A percentile compares a stretch with the other conserved stretches of the same genome.
Evolutionary conservation across 1,140 invertebrate genomes (phyloP).

Genomic region (Triops longicaudatus): DNA sequence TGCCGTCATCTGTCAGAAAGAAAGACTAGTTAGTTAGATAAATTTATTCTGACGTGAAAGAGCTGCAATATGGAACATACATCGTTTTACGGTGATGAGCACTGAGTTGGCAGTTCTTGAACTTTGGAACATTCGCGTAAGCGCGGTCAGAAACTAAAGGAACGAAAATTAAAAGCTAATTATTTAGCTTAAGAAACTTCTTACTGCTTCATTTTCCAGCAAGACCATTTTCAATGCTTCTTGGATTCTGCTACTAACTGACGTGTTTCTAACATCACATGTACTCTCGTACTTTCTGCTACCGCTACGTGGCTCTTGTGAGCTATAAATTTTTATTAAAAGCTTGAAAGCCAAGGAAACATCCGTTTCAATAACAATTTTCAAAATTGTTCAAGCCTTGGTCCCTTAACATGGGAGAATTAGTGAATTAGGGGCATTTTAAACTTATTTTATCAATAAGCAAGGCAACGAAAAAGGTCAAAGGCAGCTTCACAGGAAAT

Average conservation of each 20-base stretch:
- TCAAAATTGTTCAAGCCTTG: too few species aligned
- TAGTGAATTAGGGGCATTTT: too few species aligned
- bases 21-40: background rate
- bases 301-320: too few species aligned
- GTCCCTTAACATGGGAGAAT: too few species aligned
- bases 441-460: too few species aligned
- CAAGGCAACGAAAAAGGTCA: too few species aligned
- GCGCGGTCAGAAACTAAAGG: conserved; percentile 25
- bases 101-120: conserved; percentile 19
- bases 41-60: background rate
- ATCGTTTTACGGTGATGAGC: conserved; percentile 23
- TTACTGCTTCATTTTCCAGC: conserved; percentile 28
- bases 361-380: too few species aligned
- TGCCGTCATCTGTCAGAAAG: conserved; percentile 23
- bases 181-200: background rate
- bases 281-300: background rate
- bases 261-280: background rate
- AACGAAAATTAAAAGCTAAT: background rate
- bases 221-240: conserved; percentile 17
- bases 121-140: conserved; percentile 27
- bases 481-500: too few species aligned
- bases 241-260: background rate
- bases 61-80: conserved; percentile 17
- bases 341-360: too few species aligned
- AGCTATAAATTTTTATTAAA: too few species aligned